Conservation (phyloP, 2,797 vertebrate genomes). For the Acipenser transmontanus region DNA sequence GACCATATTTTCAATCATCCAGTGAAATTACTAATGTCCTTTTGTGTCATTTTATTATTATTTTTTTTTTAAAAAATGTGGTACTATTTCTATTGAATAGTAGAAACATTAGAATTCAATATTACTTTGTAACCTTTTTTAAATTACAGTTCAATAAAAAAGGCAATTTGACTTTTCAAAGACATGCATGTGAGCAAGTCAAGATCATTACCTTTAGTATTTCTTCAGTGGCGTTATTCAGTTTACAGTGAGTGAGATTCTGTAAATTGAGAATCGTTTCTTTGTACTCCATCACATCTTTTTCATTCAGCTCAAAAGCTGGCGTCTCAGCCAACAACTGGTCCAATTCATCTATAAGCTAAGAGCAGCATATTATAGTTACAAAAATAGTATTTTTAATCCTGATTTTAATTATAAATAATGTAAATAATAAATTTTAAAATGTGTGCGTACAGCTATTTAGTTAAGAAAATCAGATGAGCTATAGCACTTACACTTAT, state of each 20-base stretch:
- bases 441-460: too few relatives aligned
- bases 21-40: too few relatives aligned
- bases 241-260: constrained; percentile 65
- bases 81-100: too few relatives aligned
- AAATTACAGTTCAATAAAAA: neutral
- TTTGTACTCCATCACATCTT: constrained; percentile 44
- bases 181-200: too few relatives aligned
- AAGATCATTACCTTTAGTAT: constrained; percentile 67
- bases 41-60: too few relatives aligned
- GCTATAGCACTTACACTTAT: constrained; percentile 57
- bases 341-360: constrained; percentile 77
- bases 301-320: constrained; percentile 31
- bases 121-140: neutral
- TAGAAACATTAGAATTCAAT: neutral
- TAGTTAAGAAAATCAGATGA: neutral
- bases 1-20: too few relatives aligned
- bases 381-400: neutral
- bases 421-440: too few relatives aligned
- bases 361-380: constrained; percentile 20
- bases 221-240: constrained; percentile 57
- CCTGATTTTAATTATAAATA: neutral
- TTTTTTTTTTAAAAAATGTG: too few relatives aligned
- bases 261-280: constrained; percentile 59
- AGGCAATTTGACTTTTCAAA: neutral
- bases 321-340: constrained; percentile 52